Conservation (phyloP, 2,113 vertebrate genomes). For the Sander vitreus region DNA sequence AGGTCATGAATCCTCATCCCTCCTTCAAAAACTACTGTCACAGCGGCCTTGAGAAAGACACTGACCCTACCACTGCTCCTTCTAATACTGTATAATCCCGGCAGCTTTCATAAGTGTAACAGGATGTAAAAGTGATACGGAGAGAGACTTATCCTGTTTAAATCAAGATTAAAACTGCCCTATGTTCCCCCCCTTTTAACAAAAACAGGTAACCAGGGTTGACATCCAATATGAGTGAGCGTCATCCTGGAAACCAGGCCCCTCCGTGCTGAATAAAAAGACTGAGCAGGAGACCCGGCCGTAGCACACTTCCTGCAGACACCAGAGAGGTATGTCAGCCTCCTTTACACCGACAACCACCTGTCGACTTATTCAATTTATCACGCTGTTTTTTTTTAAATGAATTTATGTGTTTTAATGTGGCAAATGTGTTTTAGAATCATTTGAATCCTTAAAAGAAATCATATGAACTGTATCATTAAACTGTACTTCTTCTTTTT, state of each 20-base stretch:
- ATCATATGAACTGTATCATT: not conserved
- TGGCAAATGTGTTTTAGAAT: not conserved
- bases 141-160: not conserved
- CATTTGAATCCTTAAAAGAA: too few relatives aligned
- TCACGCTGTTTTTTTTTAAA: not conserved
- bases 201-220: conserved; percentile 28
- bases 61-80: not conserved
- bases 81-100: not conserved
- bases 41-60: not conserved
- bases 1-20: not conserved
- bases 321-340: conserved; percentile 28
- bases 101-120: not conserved
- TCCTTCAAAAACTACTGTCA: not conserved
- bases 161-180: not conserved
- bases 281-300: not conserved
- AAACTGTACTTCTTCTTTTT: not conserved
- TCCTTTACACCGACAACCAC: not conserved
- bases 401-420: not conserved
- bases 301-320: conserved; percentile 17
- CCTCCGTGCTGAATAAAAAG: conserved; percentile 53
- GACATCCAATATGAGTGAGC: not conserved
- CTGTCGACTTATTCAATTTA: rapidly evolving
- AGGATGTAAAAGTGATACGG: conserved; percentile 17
- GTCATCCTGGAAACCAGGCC: conserved; percentile 19
- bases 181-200: not conserved